Percentiles rank a stretch among this genome's conserved stretches.
These are phyloP conservation scores for Xanthorhoe designata DNA, from an alignment of 2,888 invertebrate species.

Conservation along the genomic window DNA sequence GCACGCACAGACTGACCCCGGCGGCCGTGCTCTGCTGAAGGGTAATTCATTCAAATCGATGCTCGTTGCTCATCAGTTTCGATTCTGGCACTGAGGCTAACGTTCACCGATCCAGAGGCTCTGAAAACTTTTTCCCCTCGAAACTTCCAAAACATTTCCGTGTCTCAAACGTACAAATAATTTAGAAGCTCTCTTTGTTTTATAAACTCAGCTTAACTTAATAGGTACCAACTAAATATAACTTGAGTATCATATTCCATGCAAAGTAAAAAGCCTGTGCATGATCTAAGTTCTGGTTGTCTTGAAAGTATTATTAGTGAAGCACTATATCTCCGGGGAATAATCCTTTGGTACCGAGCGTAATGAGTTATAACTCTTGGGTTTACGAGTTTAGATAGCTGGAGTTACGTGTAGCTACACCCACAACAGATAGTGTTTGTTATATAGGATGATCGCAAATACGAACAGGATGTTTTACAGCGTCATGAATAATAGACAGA, in stretches of 20 bases:
- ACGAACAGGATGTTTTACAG: constrained; percentile 40
- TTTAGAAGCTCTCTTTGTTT: constrained; percentile 4
- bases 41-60: constrained; percentile 75
- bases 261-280: constrained; percentile 19
- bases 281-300: constrained; percentile 36
- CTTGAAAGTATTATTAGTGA: constrained; percentile 42
- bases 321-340: constrained; percentile 44
- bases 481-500: constrained; percentile 49
- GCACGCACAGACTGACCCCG: constrained; percentile 82
- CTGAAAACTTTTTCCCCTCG: constrained; percentile 1
- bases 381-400: constrained; percentile 49
- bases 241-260: constrained; percentile 6
- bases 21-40: constrained; percentile 67
- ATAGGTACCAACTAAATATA: neutral
- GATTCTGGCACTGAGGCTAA: constrained; percentile 39
- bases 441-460: constrained; percentile 32
- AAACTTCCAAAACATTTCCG: neutral
- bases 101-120: constrained; percentile 12
- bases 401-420: constrained; percentile 33
- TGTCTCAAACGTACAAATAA: neutral
- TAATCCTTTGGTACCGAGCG: constrained; percentile 44
- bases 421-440: constrained; percentile 30
- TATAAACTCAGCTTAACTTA: neutral
- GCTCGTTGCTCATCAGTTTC: constrained; percentile 47
- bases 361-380: constrained; percentile 52